Evolutionary conservation across 30 jellyfish, hydroid and myxozoan genomes (phyloP), one percentile per base, ranked within the genome.

Genomic region (Hydra vulgaris): DNA sequence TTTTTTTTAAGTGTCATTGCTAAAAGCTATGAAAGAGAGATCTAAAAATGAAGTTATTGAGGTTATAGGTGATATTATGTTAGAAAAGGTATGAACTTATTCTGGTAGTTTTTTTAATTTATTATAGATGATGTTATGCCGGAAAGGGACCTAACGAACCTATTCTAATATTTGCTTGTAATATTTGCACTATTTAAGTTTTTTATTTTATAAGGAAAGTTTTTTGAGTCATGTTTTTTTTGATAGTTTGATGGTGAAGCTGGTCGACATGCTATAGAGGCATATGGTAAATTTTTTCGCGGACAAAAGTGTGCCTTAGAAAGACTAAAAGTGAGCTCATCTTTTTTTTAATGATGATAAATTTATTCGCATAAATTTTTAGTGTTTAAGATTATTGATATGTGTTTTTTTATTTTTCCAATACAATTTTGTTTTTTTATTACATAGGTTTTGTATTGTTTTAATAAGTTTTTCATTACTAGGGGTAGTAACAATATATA

Each of bases 191-290:
- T 8, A 23, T 74, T 26, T 0, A 21, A 12, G 66, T 15, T 12
- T 74, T 21, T 26, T 74, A 23, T 74, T 0, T 26, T 20, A 21
- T 21, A 74, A 12, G n/a, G n/a, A n/a, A n/a, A n/a, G n/a, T n/a
- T n/a, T 61, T 21, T 61, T n/a, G 72, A 69, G 8, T 73, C 27
- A 15, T 75, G 7, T 25, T 24, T 27, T 27, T 71, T 52, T 21
- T 73, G 26, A 18, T 40, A 92, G 98, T 87, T 92, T 87, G 98
- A 92, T 72, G 98, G 95, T 15, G 84, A 88, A 23, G 94, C 96
- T 15, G 98, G 98, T 27, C 95, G 84, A 81, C 70, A 77, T 54
- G 95, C 89, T 27, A 86, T 82, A 68, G 98, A 87, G 25, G 92
- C 95, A 1, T 88, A 95, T 25, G 93, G 96, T 4, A 72, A 21